Percentiles rank a stretch among this genome's conserved stretches.
Conservation (phyloP, 2,888 invertebrate species). For the Heliconius erato region DNA sequence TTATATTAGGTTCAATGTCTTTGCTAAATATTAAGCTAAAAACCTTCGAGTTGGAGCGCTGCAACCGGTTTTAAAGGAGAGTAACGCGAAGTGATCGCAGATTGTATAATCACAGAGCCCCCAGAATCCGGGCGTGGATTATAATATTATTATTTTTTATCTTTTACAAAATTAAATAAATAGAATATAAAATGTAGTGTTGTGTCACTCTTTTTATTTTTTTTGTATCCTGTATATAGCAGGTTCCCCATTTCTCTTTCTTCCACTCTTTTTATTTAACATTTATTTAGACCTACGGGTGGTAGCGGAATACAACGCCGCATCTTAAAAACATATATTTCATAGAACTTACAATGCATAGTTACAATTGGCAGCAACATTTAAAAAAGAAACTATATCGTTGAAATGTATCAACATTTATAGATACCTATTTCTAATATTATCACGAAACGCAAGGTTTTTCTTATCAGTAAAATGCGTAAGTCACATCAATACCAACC, state of each 20-base stretch:
- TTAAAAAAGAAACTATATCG: conserved; percentile 4
- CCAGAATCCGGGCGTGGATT: conserved; percentile 1
- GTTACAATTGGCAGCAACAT: neutral
- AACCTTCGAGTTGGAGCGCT: conserved; percentile 33
- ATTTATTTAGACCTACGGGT: too few species aligned
- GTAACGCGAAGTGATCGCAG: conserved; percentile 41
- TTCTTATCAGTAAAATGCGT: conserved; percentile 19
- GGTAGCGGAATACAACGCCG: neutral
- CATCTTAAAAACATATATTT: neutral
- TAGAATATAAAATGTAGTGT: too few species aligned
- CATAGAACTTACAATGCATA: neutral
- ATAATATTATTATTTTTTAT: neutral
- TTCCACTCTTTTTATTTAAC: neutral
- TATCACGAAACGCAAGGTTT: conserved; percentile 21
- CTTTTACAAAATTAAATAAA: neutral
- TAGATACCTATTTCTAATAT: conserved; percentile 13
- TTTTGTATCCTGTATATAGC: neutral
- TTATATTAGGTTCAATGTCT: conserved; percentile 55
- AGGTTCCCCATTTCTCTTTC: neutral
- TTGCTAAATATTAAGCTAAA: conserved; percentile 46
- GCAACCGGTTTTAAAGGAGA: conserved; percentile 43
- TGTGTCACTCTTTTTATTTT: too few species aligned
- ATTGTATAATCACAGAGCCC: conserved; percentile 41
- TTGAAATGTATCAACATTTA: neutral
- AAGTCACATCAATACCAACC: conserved; percentile 13